Evolutionary conservation across 2,888 invertebrate species (phyloP).

Genomic region (Apocheima hispidaria): DNA sequence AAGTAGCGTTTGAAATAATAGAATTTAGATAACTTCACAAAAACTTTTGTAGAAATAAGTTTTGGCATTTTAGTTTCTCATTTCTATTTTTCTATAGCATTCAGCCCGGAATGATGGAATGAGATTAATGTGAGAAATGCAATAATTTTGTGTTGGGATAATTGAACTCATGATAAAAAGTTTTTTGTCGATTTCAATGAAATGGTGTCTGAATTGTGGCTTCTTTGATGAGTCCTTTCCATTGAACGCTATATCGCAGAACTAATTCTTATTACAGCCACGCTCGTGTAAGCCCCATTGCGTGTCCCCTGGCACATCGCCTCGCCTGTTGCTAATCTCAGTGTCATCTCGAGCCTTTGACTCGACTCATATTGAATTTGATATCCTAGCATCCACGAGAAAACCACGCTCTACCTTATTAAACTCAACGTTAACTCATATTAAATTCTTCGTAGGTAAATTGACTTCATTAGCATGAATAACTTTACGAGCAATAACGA

Average conservation of each 20-base stretch:
- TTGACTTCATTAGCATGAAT: conserved; percentile 30
- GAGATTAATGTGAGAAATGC: background rate
- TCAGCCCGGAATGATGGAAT: no score
- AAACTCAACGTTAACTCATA: conserved; percentile 17
- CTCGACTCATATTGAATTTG: conserved; percentile 7
- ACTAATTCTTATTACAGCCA: conserved; percentile 16
- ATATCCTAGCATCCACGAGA: conserved; percentile 12
- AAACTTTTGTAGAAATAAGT: no score
- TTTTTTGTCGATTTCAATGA: background rate
- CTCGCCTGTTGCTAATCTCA: conserved; percentile 34
- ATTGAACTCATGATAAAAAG: background rate
- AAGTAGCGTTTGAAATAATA: no score
- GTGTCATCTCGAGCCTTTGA: conserved; percentile 15
- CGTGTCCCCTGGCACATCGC: conserved; percentile 21
- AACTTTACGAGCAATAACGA: conserved; percentile 28
- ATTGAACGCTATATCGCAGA: conserved; percentile 7
- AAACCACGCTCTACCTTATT: conserved; percentile 11
- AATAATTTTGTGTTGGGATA: background rate
- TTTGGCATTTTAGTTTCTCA: no score
- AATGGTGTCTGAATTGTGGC: background rate
- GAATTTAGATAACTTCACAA: no score
- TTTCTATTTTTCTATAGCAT: no score
- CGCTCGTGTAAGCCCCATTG: conserved; percentile 16
- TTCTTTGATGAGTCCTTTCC: background rate
- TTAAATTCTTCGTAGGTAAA: conserved; percentile 23